Conservation (phyloP, 2,113 vertebrate species). For the Macquaria australasica region DNA sequence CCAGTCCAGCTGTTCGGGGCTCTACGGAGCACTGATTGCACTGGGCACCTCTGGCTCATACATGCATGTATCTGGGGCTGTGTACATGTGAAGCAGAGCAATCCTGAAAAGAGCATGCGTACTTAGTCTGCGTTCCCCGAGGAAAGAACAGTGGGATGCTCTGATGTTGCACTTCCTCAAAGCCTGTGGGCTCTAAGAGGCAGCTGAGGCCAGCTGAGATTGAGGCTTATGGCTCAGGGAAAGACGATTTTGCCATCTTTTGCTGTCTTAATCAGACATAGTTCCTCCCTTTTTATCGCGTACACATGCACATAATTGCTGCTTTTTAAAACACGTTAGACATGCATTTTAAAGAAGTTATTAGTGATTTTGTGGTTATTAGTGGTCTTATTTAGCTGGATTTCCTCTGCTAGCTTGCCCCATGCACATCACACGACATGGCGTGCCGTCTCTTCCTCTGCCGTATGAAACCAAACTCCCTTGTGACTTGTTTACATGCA, state of each 20-base stretch:
- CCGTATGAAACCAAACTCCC: constrained; percentile 23
- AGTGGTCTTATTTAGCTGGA: not conserved
- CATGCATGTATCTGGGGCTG: not conserved
- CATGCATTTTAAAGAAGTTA: not conserved
- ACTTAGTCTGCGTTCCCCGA: not conserved
- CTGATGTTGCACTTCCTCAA: constrained; percentile 44
- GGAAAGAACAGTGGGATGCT: constrained; percentile 15
- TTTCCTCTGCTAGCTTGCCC: not conserved
- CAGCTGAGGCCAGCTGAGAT: constrained; percentile 34
- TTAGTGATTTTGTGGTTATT: not conserved
- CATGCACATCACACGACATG: not conserved
- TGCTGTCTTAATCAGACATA: not conserved
- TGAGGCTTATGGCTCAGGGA: constrained; percentile 12
- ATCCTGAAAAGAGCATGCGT: not conserved
- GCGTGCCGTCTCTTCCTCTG: not conserved
- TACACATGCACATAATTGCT: not conserved
- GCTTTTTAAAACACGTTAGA: not conserved
- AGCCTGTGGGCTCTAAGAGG: constrained; percentile 19
- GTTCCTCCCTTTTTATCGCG: not conserved
- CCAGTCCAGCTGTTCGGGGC: constrained; percentile 19
- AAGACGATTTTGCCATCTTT: not conserved
- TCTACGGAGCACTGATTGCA: not conserved
- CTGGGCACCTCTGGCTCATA: not conserved
- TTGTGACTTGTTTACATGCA: not conserved
- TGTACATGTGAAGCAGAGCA: not conserved